Percentiles rank a stretch among this genome's conserved stretches.
phyloP scores from a whole-genome alignment of 2,797 vertebrate species.

The Cetoscarus ocellatus region DNA sequence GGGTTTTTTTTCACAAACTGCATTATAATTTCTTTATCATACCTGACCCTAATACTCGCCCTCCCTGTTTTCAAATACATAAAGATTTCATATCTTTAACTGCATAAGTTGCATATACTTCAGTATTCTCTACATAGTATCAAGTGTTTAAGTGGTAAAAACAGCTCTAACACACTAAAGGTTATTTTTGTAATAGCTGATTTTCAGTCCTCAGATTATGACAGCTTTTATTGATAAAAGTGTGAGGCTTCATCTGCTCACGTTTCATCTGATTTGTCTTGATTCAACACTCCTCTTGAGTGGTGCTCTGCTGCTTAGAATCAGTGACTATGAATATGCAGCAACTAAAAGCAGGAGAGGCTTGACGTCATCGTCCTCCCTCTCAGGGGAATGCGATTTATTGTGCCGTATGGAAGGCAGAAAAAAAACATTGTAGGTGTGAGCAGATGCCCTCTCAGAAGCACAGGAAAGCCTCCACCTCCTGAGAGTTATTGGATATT shows the following conservation, averaged over 20 bases:
- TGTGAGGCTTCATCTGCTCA: conserved; percentile 13
- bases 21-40: too few relatives aligned
- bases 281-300: conserved; percentile 21
- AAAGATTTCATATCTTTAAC: too few relatives aligned
- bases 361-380: conserved; percentile 73
- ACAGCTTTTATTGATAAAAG: conserved; percentile 30
- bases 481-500: conserved; percentile 36
- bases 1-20: too few relatives aligned
- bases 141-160: not conserved
- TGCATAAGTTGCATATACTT: too few relatives aligned
- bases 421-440: conserved; percentile 52
- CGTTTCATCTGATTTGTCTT: conserved; percentile 10
- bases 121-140: not conserved
- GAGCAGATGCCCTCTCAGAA: conserved; percentile 60
- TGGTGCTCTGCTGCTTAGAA: conserved; percentile 27
- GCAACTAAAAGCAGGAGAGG: conserved; percentile 57
- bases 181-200: not conserved
- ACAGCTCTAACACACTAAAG: conserved; percentile 1
- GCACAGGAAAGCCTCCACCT: conserved; percentile 52
- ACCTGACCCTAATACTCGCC: too few relatives aligned
- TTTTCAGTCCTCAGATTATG: conserved; percentile 1
- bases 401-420: conserved; percentile 64
- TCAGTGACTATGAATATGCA: conserved; percentile 69
- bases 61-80: too few relatives aligned
- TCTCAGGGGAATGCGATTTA: conserved; percentile 68